Conservation (phyloP, 2,888 invertebrate species). For the Brachylomia viminalis region DNA sequence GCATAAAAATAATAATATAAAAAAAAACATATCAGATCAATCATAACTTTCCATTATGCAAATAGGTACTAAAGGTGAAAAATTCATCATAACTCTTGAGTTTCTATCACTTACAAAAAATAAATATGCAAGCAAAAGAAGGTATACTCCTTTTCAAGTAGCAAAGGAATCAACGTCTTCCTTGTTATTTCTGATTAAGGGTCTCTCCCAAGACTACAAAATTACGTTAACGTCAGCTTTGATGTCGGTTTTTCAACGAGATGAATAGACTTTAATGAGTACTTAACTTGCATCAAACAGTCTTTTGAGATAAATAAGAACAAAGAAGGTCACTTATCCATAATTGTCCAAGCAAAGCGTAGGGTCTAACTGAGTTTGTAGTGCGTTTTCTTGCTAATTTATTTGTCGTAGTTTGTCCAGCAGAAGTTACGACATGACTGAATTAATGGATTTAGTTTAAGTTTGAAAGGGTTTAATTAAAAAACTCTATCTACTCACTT, state of each 20-base stretch:
- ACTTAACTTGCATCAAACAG: conserved; percentile 55
- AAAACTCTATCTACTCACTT: conserved; percentile 29
- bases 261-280: conserved; percentile 54
- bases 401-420: conserved; percentile 35
- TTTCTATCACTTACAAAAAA: too few relatives aligned
- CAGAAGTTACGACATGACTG: conserved; percentile 41
- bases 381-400: conserved; percentile 51
- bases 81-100: not conserved
- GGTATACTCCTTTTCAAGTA: too few relatives aligned
- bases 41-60: not conserved
- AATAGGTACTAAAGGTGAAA: not conserved
- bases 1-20: not conserved
- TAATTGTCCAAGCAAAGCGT: conserved; percentile 35
- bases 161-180: conserved; percentile 37
- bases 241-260: conserved; percentile 35
- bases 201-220: conserved; percentile 9
- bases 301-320: conserved; percentile 50
- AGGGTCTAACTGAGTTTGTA: conserved; percentile 36
- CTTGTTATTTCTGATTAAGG: conserved; percentile 25
- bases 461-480: conserved; percentile 47
- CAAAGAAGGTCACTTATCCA: conserved; percentile 43
- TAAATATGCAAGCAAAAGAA: too few relatives aligned
- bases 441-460: conserved; percentile 36
- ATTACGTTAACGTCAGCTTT: conserved; percentile 47
- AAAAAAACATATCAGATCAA: not conserved